Evolutionary conservation across 2,888 invertebrate genomes (phyloP).

Genomic region (Agapostemon virescens): DNA sequence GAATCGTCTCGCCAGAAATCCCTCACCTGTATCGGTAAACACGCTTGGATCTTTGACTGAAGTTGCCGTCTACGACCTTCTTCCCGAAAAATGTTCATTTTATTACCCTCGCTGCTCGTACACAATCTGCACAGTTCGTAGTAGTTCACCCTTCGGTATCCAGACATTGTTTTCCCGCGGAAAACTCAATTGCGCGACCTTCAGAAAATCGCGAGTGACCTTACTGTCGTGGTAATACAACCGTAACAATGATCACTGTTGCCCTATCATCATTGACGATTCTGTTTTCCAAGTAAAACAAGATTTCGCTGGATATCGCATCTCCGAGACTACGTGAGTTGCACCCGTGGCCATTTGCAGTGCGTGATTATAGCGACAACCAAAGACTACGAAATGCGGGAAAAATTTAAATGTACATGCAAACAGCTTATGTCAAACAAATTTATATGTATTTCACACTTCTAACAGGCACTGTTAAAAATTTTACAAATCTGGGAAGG

Average conservation of each 20-base stretch:
- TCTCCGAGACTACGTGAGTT: slow-evolving; percentile 60
- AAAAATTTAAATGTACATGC: slow-evolving; percentile 41
- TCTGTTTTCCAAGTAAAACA: slow-evolving; percentile 42
- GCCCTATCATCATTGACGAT: slow-evolving; percentile 45
- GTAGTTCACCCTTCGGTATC: slow-evolving; percentile 86
- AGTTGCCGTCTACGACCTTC: slow-evolving; percentile 85
- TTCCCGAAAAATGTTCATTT: slow-evolving; percentile 85
- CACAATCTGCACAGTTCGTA: slow-evolving; percentile 87
- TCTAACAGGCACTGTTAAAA: not conserved
- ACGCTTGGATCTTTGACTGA: slow-evolving; percentile 85
- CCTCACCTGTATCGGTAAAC: slow-evolving; percentile 84
- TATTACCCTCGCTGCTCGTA: slow-evolving; percentile 85
- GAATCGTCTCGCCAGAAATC: slow-evolving; percentile 33
- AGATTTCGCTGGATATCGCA: slow-evolving; percentile 54
- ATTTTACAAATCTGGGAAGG: not conserved
- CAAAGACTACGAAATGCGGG: slow-evolving; percentile 44
- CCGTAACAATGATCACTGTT: slow-evolving; percentile 53
- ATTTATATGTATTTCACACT: not conserved
- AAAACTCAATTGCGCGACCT: slow-evolving; percentile 66
- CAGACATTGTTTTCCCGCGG: slow-evolving; percentile 82
- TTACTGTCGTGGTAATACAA: slow-evolving; percentile 22
- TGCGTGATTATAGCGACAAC: slow-evolving; percentile 52
- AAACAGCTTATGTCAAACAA: not conserved
- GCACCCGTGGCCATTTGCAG: slow-evolving; percentile 70
- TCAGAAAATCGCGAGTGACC: slow-evolving; percentile 53